Evolutionary conservation across 2,797 vertebrate species (phyloP).

Genomic region (Chromobotia macracanthus): DNA sequence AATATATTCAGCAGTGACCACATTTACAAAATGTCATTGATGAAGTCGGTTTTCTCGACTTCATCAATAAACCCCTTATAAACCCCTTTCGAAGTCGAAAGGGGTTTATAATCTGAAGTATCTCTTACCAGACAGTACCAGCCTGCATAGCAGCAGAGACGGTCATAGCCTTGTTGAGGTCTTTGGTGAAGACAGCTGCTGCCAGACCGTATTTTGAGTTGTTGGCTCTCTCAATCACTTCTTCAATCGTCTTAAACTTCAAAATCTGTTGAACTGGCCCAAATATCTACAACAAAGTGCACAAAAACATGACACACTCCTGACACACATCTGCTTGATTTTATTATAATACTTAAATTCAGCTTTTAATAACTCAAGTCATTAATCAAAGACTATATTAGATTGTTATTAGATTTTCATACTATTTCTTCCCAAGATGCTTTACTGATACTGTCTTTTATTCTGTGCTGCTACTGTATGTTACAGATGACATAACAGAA

Average conservation of each 20-base stretch:
- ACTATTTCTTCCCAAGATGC: neutral
- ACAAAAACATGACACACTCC: neutral
- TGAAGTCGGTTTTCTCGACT: too few species aligned
- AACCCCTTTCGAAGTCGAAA: too few species aligned
- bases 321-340: neutral
- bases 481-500: too few species aligned
- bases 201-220: slow-evolving; percentile 92
- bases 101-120: too few species aligned
- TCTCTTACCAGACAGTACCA: slow-evolving; percentile 97
- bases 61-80: too few species aligned
- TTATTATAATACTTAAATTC: neutral
- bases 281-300: slow-evolving; percentile 86
- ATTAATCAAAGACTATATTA: neutral
- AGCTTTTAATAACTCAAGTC: neutral
- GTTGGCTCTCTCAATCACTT: slow-evolving; percentile 97
- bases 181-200: slow-evolving; percentile 93
- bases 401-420: neutral
- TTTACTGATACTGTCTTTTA: neutral
- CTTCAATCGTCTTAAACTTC: slow-evolving; percentile 96
- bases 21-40: neutral
- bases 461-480: too few species aligned
- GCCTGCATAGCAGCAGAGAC: slow-evolving; percentile 95
- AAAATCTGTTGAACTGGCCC: slow-evolving; percentile 97
- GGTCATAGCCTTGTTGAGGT: slow-evolving; percentile 96
- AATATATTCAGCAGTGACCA: neutral